Conservation (phyloP, 1,140 invertebrate species). For the Habropoda laboriosa region DNA sequence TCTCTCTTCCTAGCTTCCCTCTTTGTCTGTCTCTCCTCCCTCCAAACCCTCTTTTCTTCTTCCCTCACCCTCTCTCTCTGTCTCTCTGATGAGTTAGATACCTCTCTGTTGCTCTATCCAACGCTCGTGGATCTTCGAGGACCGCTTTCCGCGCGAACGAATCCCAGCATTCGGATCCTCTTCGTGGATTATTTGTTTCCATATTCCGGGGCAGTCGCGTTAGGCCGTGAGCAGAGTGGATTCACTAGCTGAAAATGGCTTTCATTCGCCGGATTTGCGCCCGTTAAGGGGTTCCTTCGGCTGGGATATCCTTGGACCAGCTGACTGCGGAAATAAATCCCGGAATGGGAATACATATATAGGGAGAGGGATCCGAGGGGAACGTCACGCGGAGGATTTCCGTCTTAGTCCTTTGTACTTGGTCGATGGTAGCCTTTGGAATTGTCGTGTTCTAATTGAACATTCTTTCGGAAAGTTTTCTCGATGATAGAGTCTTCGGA, state of each 20-base stretch:
- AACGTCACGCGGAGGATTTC: conserved; percentile 23
- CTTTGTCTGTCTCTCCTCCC: conserved; percentile 33
- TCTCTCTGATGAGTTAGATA: background rate
- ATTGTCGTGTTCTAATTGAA: background rate
- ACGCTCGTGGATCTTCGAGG: conserved; percentile 54
- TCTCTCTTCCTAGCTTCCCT: conserved; percentile 60
- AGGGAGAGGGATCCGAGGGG: background rate
- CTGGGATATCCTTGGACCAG: conserved; percentile 37
- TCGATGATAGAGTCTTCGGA: background rate
- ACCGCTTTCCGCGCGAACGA: conserved; percentile 54
- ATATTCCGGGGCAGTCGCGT: conserved; percentile 27
- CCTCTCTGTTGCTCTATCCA: background rate
- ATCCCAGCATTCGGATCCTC: conserved; percentile 49
- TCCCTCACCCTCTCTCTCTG: background rate
- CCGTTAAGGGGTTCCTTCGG: background rate
- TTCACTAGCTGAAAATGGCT: conserved; percentile 48
- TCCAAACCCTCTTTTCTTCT: too few species aligned
- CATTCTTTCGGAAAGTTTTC: background rate
- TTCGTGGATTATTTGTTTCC: conserved; percentile 46
- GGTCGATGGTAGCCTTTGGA: background rate
- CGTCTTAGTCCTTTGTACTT: conserved; percentile 12
- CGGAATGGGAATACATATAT: conserved; percentile 7
- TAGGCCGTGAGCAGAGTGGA: conserved; percentile 31
- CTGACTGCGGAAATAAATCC: conserved; percentile 41
- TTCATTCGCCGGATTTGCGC: conserved; percentile 34